Percentiles rank a stretch among this genome's conserved stretches.
Evolutionary conservation across 2,113 vertebrate species (phyloP).

Genomic region (Melanocharis versteri): DNA sequence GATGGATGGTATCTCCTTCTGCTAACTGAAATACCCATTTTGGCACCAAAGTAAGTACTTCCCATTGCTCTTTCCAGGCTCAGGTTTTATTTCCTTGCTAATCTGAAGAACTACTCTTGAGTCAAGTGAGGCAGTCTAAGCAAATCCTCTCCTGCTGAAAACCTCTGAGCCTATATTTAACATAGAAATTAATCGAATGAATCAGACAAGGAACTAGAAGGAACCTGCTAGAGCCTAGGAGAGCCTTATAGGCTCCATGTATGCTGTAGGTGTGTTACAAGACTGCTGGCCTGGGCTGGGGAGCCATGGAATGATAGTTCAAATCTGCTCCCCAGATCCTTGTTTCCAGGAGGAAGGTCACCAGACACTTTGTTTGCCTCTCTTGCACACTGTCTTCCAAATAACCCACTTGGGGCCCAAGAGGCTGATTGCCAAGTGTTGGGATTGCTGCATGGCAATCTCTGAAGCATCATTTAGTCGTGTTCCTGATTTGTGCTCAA

Average conservation of each 20-base stretch:
- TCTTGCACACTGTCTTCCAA: background rate
- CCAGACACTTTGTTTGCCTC: background rate
- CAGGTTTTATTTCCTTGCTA: background rate
- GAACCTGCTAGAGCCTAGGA: background rate
- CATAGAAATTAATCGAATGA: background rate
- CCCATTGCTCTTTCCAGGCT: background rate
- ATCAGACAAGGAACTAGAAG: background rate
- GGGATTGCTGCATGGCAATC: background rate
- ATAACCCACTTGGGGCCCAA: background rate
- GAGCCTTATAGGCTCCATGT: background rate
- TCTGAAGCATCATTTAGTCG: background rate
- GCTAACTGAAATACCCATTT: background rate
- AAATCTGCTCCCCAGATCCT: background rate
- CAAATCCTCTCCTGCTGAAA: background rate
- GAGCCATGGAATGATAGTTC: background rate
- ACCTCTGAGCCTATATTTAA: background rate
- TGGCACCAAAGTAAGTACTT: background rate
- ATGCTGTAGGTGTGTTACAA: background rate
- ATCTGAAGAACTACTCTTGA: conserved; percentile 14
- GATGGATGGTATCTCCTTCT: background rate
- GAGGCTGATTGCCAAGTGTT: background rate
- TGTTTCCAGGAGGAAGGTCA: background rate
- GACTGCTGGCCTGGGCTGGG: background rate
- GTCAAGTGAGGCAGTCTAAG: background rate
- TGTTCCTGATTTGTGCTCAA: background rate